A percentile compares a stretch with the other conserved stretches of the same genome.
phyloP scores from a whole-genome alignment of 2,113 vertebrate genomes.

The Dasypus novemcinctus region DNA sequence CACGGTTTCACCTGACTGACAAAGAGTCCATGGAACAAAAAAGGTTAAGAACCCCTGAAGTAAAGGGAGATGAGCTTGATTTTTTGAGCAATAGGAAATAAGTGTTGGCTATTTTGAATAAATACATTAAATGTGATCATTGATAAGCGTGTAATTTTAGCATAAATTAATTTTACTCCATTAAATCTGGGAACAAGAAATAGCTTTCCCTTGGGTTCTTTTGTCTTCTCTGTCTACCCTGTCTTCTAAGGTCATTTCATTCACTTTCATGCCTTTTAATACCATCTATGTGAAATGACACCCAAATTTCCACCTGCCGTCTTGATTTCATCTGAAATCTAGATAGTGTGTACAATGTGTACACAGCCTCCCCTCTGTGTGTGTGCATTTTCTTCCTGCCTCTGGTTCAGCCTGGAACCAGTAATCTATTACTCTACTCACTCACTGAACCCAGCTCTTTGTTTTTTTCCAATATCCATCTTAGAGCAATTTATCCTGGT shows the following conservation, averaged over 20 bases:
- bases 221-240: neutral
- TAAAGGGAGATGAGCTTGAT: neutral
- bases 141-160: neutral
- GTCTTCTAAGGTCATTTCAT: neutral
- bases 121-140: neutral
- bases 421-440: neutral
- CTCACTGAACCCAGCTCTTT: neutral
- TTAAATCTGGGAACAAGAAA: neutral
- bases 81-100: neutral
- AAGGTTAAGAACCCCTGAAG: neutral
- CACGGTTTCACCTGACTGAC: too few relatives aligned
- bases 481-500: neutral
- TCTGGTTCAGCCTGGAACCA: neutral
- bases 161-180: neutral
- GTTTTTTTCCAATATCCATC: neutral
- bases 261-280: neutral
- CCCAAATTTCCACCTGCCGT: neutral
- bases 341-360: neutral
- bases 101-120: neutral
- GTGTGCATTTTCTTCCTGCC: neutral
- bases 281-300: neutral
- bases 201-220: neutral
- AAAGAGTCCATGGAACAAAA: too few relatives aligned
- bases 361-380: neutral
- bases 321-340: neutral